A percentile compares a stretch with the other conserved stretches of the same genome.
Evolutionary conservation across 2,113 vertebrate genomes (phyloP).

Genomic region (Heterotis niloticus): DNA sequence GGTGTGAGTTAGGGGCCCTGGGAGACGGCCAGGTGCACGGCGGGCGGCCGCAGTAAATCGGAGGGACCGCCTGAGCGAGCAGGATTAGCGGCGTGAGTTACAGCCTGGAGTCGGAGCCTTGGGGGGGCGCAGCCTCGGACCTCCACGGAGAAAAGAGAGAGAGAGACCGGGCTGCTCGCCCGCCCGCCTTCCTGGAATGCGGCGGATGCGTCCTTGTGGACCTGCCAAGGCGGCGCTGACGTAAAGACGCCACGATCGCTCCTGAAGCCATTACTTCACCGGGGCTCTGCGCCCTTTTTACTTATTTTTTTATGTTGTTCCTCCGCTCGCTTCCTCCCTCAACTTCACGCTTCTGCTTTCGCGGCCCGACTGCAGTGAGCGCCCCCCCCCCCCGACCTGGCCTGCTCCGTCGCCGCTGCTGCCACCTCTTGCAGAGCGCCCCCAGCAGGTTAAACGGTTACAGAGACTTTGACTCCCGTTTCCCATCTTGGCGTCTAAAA

Average conservation of each 20-base stretch:
- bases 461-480: neutral
- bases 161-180: neutral
- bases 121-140: neutral
- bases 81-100: constrained; percentile 58
- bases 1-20: constrained; percentile 37
- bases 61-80: constrained; percentile 41
- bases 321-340: neutral
- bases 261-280: neutral
- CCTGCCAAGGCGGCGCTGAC: neutral
- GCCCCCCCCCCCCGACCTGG: neutral
- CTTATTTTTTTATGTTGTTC: neutral
- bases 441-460: neutral
- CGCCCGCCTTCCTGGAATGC: neutral
- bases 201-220: neutral
- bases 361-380: neutral
- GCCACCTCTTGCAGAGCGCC: neutral
- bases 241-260: neutral
- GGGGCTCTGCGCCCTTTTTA: constrained; percentile 20
- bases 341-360: too few relatives aligned
- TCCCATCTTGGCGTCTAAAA: constrained; percentile 11
- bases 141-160: neutral
- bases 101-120: constrained; percentile 31
- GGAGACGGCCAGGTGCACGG: constrained; percentile 43
- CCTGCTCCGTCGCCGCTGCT: neutral
- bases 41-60: constrained; percentile 56